Conservation (phyloP, 2,797 vertebrate genomes). For the Monodelphis domestica region DNA sequence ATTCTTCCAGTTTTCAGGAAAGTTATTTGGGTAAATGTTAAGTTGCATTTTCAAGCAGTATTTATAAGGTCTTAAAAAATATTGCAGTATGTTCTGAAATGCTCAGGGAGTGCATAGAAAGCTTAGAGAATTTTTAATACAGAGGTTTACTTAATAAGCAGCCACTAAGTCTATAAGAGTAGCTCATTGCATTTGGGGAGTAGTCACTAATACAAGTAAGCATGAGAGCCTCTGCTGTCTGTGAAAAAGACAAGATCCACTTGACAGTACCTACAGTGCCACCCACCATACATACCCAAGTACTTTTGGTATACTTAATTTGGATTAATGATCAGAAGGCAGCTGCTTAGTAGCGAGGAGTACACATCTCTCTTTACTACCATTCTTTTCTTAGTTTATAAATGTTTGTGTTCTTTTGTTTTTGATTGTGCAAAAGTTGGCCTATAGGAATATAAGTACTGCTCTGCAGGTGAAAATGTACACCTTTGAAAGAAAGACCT, state of each 20-base stretch:
- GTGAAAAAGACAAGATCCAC: background rate
- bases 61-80: slow-evolving; percentile 60
- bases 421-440: slow-evolving; percentile 37
- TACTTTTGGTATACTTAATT: slow-evolving; percentile 12
- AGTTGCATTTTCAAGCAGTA: slow-evolving; percentile 53
- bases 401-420: slow-evolving; percentile 45
- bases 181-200: slow-evolving; percentile 44
- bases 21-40: slow-evolving; percentile 29
- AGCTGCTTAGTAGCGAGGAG: slow-evolving; percentile 53
- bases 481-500: slow-evolving; percentile 15
- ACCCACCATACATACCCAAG: slow-evolving; percentile 50
- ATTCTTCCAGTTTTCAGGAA: slow-evolving; percentile 39
- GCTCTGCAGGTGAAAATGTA: slow-evolving; percentile 50
- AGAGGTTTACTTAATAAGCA: slow-evolving; percentile 46
- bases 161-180: slow-evolving; percentile 54
- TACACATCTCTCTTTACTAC: background rate
- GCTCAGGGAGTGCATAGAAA: slow-evolving; percentile 42
- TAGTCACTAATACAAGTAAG: slow-evolving; percentile 20
- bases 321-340: background rate
- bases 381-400: slow-evolving; percentile 55
- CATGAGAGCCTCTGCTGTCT: slow-evolving; percentile 22
- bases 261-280: slow-evolving; percentile 9
- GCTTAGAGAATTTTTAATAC: slow-evolving; percentile 25
- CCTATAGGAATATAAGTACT: background rate
- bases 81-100: slow-evolving; percentile 57